Percentiles rank a stretch among this genome's conserved stretches.
phyloP scores from a whole-genome alignment of 2,888 invertebrate genomes.

The Sclerodermus sp. region DNA sequence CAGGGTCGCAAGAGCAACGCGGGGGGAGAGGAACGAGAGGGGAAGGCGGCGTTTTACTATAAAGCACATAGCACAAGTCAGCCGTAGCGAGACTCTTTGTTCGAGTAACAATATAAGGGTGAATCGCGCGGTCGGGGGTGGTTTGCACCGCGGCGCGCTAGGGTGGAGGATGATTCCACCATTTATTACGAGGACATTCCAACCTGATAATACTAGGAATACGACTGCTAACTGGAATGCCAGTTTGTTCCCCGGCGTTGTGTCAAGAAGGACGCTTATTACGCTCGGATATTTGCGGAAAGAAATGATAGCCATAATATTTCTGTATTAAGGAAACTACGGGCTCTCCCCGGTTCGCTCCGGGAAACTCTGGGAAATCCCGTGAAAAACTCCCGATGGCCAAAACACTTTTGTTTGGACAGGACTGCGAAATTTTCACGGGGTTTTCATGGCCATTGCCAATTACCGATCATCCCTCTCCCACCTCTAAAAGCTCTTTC shows the following conservation, averaged over 20 bases:
- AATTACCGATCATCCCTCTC: too few relatives aligned
- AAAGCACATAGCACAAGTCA: conserved; percentile 46
- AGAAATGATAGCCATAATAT: too few relatives aligned
- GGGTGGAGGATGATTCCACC: conserved; percentile 39
- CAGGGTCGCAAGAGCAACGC: not conserved
- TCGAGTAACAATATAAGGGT: conserved; percentile 54
- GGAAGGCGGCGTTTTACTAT: conserved; percentile 34
- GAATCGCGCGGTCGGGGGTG: conserved; percentile 40
- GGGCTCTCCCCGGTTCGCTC: too few relatives aligned
- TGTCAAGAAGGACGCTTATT: conserved; percentile 19
- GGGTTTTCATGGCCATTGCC: too few relatives aligned
- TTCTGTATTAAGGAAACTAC: too few relatives aligned
- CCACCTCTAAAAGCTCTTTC: too few relatives aligned
- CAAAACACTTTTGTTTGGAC: too few relatives aligned
- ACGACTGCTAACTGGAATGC: conserved; percentile 33
- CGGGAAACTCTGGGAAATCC: too few relatives aligned
- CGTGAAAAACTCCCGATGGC: too few relatives aligned
- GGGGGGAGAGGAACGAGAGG: conserved; percentile 12
- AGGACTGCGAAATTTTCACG: too few relatives aligned
- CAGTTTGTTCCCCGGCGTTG: conserved; percentile 28
- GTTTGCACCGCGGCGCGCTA: conserved; percentile 23
- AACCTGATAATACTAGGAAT: conserved; percentile 51
- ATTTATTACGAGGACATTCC: conserved; percentile 54
- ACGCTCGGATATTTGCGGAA: not conserved
- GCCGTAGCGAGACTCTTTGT: conserved; percentile 51